Base-by-base conservation (phyloP, 2,888 invertebrate species). In the Plutella xylostella region DNA sequence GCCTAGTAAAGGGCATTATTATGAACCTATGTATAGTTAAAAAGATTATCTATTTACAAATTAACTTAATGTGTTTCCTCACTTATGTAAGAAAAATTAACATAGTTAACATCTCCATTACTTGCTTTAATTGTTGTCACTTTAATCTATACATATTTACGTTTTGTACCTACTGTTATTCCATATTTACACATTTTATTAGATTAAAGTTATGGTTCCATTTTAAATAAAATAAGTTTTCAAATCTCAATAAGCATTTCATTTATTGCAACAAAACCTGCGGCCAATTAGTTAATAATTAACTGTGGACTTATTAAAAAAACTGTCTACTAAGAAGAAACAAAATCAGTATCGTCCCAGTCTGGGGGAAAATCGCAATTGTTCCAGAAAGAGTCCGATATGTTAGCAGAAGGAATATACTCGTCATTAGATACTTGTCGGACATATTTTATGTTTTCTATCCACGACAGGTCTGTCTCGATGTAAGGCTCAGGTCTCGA, bases 381-480 rank as follows among this genome's bases (percentile, higher is more conserved):
- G 15, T 28, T 25, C 39, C 39, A 39, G n/a, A 37, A 39, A 9
- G 39, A 7, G 11, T 25, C 39, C 3, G 22, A 2, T 22, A 39
- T 5, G 19, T 19, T 20, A 37, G 18, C 19, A 12, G n/a, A 11
- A 4, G 25, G 18, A 11, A 17, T 39, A 17, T 25, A 39, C 17
- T 39, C 39, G 14, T 17, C 25, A 7, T 11, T 12, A 14, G 22
- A 11, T 7, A 39, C 17, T 25, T 25, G n/a, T n/a, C 39, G 14
- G 2, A 39, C 22, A 15, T 14, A 39, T 14, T 39, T 63, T 30
- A 80, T 57, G 30, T 66, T 64, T 54, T 72, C 70, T 1, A 80
- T 40, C 80, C 80, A 80, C 1, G 74, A 71, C 1, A 77, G 50
- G 50, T 71, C 66, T 15, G 58, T 53, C 22, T 53, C 48, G n/a